Evolutionary conservation across 2,797 vertebrate species (phyloP), one percentile per base, ranked within the genome.

Genomic region (Rhinichthys osculus): DNA sequence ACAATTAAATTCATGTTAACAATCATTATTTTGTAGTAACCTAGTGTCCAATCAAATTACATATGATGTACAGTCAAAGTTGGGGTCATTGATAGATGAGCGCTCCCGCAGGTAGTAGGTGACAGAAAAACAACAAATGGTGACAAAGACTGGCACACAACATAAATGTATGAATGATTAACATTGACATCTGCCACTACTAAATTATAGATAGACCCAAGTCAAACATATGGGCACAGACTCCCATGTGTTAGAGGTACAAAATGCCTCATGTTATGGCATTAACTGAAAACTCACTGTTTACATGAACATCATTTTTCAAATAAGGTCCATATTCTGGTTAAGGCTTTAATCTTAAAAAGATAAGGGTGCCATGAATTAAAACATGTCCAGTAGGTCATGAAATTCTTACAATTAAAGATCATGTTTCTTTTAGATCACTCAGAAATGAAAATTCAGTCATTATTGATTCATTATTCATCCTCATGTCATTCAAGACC

Each of bases 191-290:
- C 95, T 96, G 95, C 94, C 95, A 93, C 93, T 93, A 86, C 92
- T 95, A 94, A 95, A 96, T 95, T 95, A 96, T 96, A 95, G 94
- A 95, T 95, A 89, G 91, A 93, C 93, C 90, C 88, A 94, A 93
- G 91, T 91, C 88, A 89, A 93, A 93, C 94, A 95, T 95, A 95
- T 95, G 94, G 94, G 90, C 92, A 92, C 91, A 92, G 92, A 92
- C 91, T 90, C 90, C 90, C 91, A 90, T 93, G 93, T 93, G 93
- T 93, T 95, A 94, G 91, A 88, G 87, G 90, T 91, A 95, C 92
- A 94, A 94, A 94, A 93, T 93, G 93, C 91, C 90, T 89, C 89
- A 90, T 93, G 88, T 90, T 92, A 92, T 89, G 87, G 92, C 33
- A 66, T 59, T 72, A 87, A 23, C 35, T 27, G 35, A 16, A 30